These are phyloP conservation scores for Drosophila barbarae DNA, from an alignment of 2,888 invertebrate genomes.

Conservation along the genomic window DNA sequence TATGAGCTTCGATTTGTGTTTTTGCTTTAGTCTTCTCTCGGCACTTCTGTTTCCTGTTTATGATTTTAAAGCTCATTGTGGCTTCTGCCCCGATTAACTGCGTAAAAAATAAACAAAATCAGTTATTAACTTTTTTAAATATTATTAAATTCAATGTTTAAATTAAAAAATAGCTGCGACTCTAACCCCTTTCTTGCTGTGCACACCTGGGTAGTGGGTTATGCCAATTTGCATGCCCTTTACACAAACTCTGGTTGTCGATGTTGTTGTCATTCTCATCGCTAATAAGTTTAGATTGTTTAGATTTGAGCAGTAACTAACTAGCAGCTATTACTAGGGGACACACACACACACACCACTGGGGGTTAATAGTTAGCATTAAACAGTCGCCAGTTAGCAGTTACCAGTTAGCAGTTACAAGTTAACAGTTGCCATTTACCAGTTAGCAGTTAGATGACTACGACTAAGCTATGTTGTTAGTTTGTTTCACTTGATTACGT, in stretches of 20 bases:
- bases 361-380: slow-evolving; percentile 7
- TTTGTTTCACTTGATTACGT: slow-evolving; percentile 48
- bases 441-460: slow-evolving; percentile 24
- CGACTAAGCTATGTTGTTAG: slow-evolving; percentile 33
- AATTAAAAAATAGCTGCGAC: background rate
- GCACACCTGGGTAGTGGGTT: slow-evolving; percentile 27
- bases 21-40: too few relatives aligned
- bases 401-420: slow-evolving; percentile 21
- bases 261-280: slow-evolving; percentile 11
- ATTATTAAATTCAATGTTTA: too few relatives aligned
- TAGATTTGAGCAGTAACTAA: slow-evolving; percentile 53
- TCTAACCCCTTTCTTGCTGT: slow-evolving; percentile 1
- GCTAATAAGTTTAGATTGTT: slow-evolving; percentile 43
- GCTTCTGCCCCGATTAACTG: background rate
- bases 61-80: background rate
- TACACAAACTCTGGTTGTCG: background rate
- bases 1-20: too few relatives aligned
- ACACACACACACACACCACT: slow-evolving; percentile 4
- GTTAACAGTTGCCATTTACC: slow-evolving; percentile 36
- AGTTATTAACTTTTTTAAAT: background rate
- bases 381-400: slow-evolving; percentile 12
- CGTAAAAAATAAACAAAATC: background rate
- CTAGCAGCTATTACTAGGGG: slow-evolving; percentile 44
- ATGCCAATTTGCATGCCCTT: slow-evolving; percentile 60
- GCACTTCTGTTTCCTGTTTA: background rate